A percentile compares a stretch with the other conserved stretches of the same genome.
Evolutionary conservation across 2,113 vertebrate species (phyloP).

Genomic region (Tichodroma muraria): DNA sequence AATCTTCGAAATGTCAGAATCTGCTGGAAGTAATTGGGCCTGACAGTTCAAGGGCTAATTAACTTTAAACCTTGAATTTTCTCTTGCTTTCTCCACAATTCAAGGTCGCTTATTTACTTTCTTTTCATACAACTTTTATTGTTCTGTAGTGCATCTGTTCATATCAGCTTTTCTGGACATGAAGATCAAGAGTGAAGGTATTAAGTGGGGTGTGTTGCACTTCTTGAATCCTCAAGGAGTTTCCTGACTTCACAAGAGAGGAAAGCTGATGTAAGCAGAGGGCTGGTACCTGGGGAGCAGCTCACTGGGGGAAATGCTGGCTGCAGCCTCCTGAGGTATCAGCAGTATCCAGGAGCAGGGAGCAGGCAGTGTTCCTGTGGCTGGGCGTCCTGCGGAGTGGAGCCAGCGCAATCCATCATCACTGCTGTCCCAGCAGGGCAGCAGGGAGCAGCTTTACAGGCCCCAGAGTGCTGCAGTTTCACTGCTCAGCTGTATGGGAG

Average conservation of each 20-base stretch:
- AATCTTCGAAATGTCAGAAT: conserved; percentile 70
- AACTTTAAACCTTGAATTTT: conserved; percentile 58
- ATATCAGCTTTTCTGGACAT: neutral
- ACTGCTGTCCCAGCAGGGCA: neutral
- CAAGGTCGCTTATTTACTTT: conserved; percentile 44
- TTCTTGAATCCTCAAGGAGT: neutral
- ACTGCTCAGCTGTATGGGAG: neutral
- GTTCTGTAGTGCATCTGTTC: neutral
- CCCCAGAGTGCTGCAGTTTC: neutral
- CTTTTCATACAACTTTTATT: neutral
- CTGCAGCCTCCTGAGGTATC: neutral
- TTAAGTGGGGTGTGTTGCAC: neutral
- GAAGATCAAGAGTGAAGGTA: neutral
- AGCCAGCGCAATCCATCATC: neutral
- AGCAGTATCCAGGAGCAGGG: neutral
- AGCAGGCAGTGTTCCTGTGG: neutral
- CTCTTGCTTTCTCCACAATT: conserved; percentile 34
- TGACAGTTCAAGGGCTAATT: conserved; percentile 73
- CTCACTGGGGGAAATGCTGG: neutral
- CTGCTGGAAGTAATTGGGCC: conserved; percentile 63
- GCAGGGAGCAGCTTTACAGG: neutral
- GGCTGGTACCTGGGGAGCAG: neutral
- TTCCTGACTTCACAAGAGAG: neutral
- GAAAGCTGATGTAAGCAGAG: neutral
- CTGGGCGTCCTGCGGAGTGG: fast-evolving